Conservation (phyloP, 2,113 vertebrate genomes). For the Egretta garzetta region DNA sequence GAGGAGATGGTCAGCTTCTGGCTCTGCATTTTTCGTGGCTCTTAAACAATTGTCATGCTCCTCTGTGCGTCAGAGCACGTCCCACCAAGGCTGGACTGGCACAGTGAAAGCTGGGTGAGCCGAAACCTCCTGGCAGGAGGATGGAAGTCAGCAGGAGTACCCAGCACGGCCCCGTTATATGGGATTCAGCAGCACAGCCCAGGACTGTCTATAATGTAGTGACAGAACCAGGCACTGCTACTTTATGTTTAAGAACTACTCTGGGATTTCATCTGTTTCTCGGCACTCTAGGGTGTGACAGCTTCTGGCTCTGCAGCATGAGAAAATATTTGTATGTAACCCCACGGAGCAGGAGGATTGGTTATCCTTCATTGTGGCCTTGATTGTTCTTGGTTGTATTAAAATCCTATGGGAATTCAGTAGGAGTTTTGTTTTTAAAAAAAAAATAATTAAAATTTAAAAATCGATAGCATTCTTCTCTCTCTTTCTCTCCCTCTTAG, state of each 20-base stretch:
- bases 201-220: not conserved
- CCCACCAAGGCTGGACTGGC: rapidly evolving
- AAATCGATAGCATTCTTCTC: not conserved
- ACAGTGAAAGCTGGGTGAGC: not conserved
- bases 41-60: not conserved
- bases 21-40: not conserved
- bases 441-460: not conserved
- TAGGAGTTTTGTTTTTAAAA: not conserved
- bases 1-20: not conserved
- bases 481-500: not conserved
- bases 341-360: rapidly evolving
- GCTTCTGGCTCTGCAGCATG: not conserved
- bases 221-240: not conserved
- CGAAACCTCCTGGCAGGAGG: not conserved
- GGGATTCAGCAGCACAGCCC: not conserved
- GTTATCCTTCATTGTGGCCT: not conserved
- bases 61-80: not conserved
- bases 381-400: not conserved
- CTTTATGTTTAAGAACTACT: not conserved
- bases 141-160: not conserved
- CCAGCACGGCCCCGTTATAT: rapidly evolving
- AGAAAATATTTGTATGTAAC: not conserved
- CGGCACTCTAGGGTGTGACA: rapidly evolving
- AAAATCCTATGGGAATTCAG: not conserved
- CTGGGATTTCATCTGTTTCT: not conserved